Base-by-base conservation (phyloP, 2,888 invertebrate genomes). In the Brenthis ino region DNA sequence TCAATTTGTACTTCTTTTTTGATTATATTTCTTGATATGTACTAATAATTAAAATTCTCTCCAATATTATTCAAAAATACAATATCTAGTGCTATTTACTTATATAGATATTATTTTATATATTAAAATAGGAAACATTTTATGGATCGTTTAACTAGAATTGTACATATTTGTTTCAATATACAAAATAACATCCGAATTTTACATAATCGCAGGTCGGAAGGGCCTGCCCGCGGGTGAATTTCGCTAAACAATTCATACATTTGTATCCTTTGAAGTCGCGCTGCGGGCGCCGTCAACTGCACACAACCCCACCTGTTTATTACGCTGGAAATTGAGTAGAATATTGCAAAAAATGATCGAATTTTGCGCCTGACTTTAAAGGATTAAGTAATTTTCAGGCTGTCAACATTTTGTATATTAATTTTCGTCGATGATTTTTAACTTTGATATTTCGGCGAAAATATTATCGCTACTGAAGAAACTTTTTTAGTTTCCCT, bases 231-330 rank as follows among this genome's bases (percentile, higher is more conserved):
- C 81, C 70, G 78, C 80, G 85, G 86, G 84, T 78, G 81, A 82
- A 81, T 88, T 87, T 84, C 85, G 83, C 86, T 88, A 88, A 91
- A 90, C 91, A 91, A 90, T 90, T 88, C 89, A 90, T 89, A 89
- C 87, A 87, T 90, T 89, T 88, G 87, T 86, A 84, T 86, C 87
- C 90, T 92, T 93, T 92, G 91, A 92, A 88, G 91, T 88, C 76
- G 74, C 84, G 87, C 90, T 88, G 82, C 82, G 82, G 88, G 90
- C 87, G 82, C 76, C 85, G 91, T 91, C 92, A 91, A 84, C 77
- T 84, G 86, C 89, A 91, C 84, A 85, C 85, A 85, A 82, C 84
- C 84, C 82, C 79, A 86, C 86, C 87, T 88, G 88, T 84, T 84
- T 81, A 71, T 64, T 67, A 69, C 71, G 69, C 53, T 65, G 72